Evolutionary conservation across 2,113 vertebrate genomes (phyloP), one percentile per base, ranked within the genome.

Genomic region (Zosterops pallidus): DNA sequence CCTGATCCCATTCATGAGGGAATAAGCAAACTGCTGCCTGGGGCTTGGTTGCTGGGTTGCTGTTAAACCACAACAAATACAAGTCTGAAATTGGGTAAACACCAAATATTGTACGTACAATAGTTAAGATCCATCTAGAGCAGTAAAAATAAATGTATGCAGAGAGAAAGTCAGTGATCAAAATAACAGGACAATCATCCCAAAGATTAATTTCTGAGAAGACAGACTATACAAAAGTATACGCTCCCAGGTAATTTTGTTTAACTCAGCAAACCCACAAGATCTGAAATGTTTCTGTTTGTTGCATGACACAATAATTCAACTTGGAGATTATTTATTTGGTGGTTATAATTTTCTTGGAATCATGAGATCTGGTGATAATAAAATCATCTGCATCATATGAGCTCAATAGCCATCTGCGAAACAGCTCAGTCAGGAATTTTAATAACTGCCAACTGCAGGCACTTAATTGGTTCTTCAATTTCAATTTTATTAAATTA

Each of bases 1-100:
- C 63, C 9, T 0, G 0, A 1, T 52, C 9, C 33, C 2, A 5
- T 31, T 39, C 12, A 22, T 19, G 9, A 5, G 26, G 37, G 26
- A 68, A 22, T 44, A 60, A 39, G 33, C 2, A 4, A 53, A 26
- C 18, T 0, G 1, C 26, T 77, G 26, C 46, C 39, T 77, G 22
- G 11, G 22, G 18, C 14, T 22, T 60, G 33, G 24, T 35, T 75
- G 20, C 19, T 65, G 50, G 9, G 10, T 14, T 67, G 31, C 17
- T 39, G 12, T 39, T 53, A 62, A 60, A 53, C 18, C 23, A n/a
- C 55, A 69, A 68, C 14, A 68, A 52, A 68, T 23, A 60, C 26
- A 69, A 83, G 76, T n/a, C 41, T 52, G 31, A 77, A 77, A 82
- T 4, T 81, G 28, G 20, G 9, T 75, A 29, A 59, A 76, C 68